Evolutionary conservation across 2,888 invertebrate genomes (phyloP), one percentile per base, ranked within the genome.

Genomic region (Hirtodrosophila histrioides): DNA sequence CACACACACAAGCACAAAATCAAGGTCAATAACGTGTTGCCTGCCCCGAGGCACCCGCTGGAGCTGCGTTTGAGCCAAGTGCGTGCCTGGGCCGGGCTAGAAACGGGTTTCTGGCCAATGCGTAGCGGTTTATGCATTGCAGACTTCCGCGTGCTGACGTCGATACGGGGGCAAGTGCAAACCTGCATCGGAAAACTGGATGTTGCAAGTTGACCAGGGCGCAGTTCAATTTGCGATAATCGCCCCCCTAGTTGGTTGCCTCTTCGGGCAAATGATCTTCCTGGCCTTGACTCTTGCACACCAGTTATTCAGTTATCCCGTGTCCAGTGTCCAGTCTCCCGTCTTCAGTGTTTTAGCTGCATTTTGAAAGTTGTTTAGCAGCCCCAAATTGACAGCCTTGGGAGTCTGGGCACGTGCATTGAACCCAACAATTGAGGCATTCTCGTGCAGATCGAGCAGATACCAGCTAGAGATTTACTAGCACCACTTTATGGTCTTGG

Each of bases 21-120:
- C 88, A 88, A 88, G 89, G 88, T 88, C 88, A 88, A 75, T 77
- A 79, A 37, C 86, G 67, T 40, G 36, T 39, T 37, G 61, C 46
- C 37, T 17, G 40, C 43, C 43, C 33, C 43, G 29, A n/a, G 11
- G 44, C 58, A 50, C 17, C 24, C 45, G 24, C 35, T 29, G 61
- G 41, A 50, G 36, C 41, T 56, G 57, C 61, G 74, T 58, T 72
- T 17, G 31, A 58, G 58, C 60, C 62, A 45, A 63, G 67, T 70
- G 76, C 78, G 77, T 75, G 74, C 61, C 58, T 68, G 61, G 66
- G 62, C 55, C 61, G 56, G 70, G 70, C 69, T 35, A 17, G 36
- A 69, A 82, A 84, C 86, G 37, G 51, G 80, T 80, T 86, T 64
- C 49, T 36, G 67, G 35, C 78, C 63, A 72, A 84, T 84, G 84